Conservation (phyloP, 2,888 invertebrate species). For the Nycteola revayana region DNA sequence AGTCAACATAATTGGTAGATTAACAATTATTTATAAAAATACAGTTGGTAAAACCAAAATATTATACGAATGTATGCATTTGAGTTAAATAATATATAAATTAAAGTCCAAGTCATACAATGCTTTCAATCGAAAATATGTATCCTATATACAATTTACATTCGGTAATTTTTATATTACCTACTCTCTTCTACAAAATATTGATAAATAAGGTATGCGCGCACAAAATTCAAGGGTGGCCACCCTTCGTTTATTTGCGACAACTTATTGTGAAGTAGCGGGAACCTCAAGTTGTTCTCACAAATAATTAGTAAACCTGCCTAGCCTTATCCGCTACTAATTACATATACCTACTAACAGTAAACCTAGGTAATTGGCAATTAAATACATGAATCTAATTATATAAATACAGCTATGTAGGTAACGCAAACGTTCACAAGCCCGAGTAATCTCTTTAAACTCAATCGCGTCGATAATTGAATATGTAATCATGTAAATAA, state of each 20-base stretch:
- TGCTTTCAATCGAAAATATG: no score
- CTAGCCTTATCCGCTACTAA: constrained; percentile 41
- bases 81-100: no score
- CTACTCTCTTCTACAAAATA: constrained; percentile 46
- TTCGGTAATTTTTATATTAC: constrained; percentile 30
- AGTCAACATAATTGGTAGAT: no score
- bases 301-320: no score
- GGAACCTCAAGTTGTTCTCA: background rate
- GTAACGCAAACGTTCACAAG: constrained; percentile 18
- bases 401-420: constrained; percentile 17
- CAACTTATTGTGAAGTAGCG: constrained; percentile 57
- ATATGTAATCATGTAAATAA: constrained; percentile 33
- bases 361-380: constrained; percentile 43
- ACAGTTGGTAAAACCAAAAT: no score
- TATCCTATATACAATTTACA: no score
- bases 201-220: constrained; percentile 71
- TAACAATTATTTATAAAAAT: no score
- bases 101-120: no score
- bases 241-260: constrained; percentile 64
- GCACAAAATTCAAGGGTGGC: constrained; percentile 62
- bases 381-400: constrained; percentile 30
- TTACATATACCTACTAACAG: constrained; percentile 46
- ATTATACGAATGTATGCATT: no score
- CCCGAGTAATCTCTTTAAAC: constrained; percentile 16
- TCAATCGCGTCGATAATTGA: constrained; percentile 29